These are phyloP conservation scores for Tetragonula clypearis DNA, from an alignment of 1,140 invertebrate genomes.

Conservation along the genomic window DNA sequence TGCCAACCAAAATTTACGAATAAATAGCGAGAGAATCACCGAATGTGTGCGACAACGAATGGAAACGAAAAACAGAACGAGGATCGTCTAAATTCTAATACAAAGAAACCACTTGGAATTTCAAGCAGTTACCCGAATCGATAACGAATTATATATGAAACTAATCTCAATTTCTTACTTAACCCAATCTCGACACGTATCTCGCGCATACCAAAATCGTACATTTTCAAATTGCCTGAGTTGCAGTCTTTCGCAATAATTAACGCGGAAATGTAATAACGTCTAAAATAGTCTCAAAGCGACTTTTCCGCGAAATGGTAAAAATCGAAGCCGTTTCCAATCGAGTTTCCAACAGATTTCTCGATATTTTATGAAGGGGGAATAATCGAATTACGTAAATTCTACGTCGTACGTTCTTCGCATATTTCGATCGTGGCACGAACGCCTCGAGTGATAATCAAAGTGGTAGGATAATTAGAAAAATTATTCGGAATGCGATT, in stretches of 20 bases:
- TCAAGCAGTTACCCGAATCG: too few species aligned
- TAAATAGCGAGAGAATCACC: background rate
- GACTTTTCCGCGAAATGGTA: background rate
- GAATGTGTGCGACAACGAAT: background rate
- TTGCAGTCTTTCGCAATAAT: background rate
- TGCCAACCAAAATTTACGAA: background rate
- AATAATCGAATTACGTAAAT: conserved; percentile 4
- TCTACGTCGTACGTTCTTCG: background rate
- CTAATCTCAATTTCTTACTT: background rate
- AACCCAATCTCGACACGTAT: too few species aligned
- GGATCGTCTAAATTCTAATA: background rate
- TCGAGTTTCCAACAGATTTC: background rate
- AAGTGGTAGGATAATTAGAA: background rate
- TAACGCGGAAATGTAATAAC: background rate
- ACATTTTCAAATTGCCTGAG: too few species aligned
- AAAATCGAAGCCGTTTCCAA: background rate
- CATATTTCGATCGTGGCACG: background rate
- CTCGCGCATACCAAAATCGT: too few species aligned
- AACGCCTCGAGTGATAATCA: background rate
- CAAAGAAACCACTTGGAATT: background rate
- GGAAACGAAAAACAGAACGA: background rate
- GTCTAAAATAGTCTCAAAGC: background rate
- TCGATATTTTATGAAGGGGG: background rate
- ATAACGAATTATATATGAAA: conserved; percentile 2
- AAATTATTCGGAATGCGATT: conserved; percentile 21